Base-by-base conservation (phyloP, 2,113 vertebrate genomes). In the Scortum barcoo region DNA sequence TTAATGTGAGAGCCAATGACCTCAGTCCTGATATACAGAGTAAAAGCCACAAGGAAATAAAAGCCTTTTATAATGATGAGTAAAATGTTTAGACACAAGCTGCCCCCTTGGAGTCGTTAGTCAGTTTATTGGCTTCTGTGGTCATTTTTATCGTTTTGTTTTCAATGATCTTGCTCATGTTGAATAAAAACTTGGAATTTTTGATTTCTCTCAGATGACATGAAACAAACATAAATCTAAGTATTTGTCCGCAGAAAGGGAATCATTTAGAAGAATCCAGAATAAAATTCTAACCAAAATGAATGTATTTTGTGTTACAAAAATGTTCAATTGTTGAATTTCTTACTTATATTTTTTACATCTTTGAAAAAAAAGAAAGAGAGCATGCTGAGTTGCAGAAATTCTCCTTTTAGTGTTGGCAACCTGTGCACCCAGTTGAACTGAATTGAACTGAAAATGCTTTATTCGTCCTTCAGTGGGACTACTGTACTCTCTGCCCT, bases 1-100 rank as follows among this genome's bases (percentile, higher is more conserved):
- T 91, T 89, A 89, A 92, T 90, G 83, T 44, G 72, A 86, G 80
- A 87, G 83, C 84, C 86, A 85, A 60, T 91, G 89, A 93, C 91
- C 92, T 87, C 81, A 28, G 77, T 69, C 82, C 72, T 91, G 85
- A 92, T 92, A 83, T 91, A 92, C 71, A 84, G 81, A 85, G 74
- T 82, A 78, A 88, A 92, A 85, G 73, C 74, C 85, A 81, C 76
- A 22, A 68, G 36, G 87, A 88, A 88, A 89, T 78, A 85, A 86
- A 84, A 84, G 30, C 38, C 28, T 83, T 87, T 90, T 74, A 87
- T 78, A 72, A 82, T 65, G 63, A 86, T 66, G 69, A 84, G 84
- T 72, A 84, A 90, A 87, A 85, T 83, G 87, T 83, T 80, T 83
- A 79, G 83, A 84, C 76, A 79, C 69, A 58, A 81, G 58, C 75